Evolutionary conservation across 2,797 vertebrate genomes (phyloP).

Genomic region (Cossypha dichroa): DNA sequence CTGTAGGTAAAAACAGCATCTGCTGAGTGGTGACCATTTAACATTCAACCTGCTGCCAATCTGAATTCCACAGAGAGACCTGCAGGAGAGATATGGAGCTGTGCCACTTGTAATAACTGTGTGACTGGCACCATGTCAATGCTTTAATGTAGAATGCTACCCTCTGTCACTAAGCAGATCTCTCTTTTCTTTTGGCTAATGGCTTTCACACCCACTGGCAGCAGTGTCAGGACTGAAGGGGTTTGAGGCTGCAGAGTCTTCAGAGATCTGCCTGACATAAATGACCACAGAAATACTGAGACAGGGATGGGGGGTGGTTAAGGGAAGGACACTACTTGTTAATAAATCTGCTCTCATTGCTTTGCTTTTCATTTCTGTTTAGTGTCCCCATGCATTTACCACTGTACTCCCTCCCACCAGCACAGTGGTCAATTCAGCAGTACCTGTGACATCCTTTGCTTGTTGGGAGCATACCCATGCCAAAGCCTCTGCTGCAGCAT

Average conservation of each 20-base stretch:
- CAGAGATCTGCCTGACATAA: neutral
- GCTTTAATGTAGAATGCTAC: slow-evolving; percentile 65
- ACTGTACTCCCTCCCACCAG: neutral
- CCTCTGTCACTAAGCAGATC: slow-evolving; percentile 67
- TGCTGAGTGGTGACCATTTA: slow-evolving; percentile 72
- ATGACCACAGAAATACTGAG: neutral
- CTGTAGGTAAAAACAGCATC: slow-evolving; percentile 63
- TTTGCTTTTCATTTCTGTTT: neutral
- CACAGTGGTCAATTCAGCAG: neutral
- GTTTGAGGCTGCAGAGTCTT: neutral
- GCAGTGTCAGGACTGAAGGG: slow-evolving; percentile 7
- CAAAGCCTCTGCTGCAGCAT: neutral
- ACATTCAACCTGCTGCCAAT: slow-evolving; percentile 73
- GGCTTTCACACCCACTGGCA: slow-evolving; percentile 63
- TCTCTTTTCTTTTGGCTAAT: slow-evolving; percentile 66
- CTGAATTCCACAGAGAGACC: slow-evolving; percentile 63
- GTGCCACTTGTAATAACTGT: slow-evolving; percentile 70
- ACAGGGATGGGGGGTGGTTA: neutral
- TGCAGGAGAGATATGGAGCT: slow-evolving; percentile 57
- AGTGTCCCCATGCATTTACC: neutral
- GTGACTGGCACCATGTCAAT: slow-evolving; percentile 72
- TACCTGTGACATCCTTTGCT: neutral
- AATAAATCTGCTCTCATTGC: neutral
- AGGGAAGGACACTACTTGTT: neutral
- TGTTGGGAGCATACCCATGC: accelerated